Evolutionary conservation across 1,140 invertebrate species (phyloP).

Genomic region (Lordiphosa clarofinis): DNA sequence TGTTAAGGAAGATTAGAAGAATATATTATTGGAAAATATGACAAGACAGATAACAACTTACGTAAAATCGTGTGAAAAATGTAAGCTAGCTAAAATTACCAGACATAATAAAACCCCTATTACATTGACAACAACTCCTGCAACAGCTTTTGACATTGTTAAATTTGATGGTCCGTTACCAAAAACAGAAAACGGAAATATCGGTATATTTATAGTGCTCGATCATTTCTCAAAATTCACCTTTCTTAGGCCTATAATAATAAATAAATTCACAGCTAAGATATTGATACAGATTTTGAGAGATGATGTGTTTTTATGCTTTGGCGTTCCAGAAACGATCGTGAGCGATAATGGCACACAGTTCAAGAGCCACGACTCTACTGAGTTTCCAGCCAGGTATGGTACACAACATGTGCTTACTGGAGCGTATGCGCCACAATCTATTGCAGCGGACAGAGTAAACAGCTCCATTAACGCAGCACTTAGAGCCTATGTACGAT

Average conservation of each 20-base stretch:
- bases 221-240: no score
- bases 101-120: no score
- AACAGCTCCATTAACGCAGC: conserved; percentile 5
- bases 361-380: conserved; percentile 5
- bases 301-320: background rate
- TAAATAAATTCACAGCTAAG: background rate
- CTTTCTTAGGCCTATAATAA: no score
- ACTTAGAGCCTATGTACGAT: background rate
- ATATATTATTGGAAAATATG: no score
- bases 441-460: conserved; percentile 15
- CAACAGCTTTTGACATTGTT: no score
- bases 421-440: conserved; percentile 10
- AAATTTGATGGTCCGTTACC: no score
- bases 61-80: no score
- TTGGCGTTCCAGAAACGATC: background rate
- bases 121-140: no score
- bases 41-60: no score
- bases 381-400: background rate
- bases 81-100: no score
- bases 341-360: conserved; percentile 6
- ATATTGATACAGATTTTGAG: background rate
- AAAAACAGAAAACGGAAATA: background rate
- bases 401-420: conserved; percentile 9
- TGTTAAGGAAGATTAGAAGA: no score
- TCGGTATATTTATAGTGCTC: background rate